Evolutionary conservation across 2,113 vertebrate genomes (phyloP).

Genomic region (Periophthalmus modestus): DNA sequence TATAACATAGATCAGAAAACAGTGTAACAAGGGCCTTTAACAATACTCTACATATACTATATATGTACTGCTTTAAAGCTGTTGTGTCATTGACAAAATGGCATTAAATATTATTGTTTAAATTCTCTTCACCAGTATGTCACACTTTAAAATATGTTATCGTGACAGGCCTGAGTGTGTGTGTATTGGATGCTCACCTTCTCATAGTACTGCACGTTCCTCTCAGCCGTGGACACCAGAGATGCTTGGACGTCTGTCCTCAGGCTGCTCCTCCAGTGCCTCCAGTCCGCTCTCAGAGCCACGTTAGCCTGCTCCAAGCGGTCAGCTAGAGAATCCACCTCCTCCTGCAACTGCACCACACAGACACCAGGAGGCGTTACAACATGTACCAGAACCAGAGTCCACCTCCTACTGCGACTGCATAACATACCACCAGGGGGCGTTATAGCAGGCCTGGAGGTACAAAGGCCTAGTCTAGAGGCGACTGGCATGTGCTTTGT

Average conservation of each 20-base stretch:
- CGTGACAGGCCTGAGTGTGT: too few relatives aligned
- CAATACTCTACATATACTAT: too few relatives aligned
- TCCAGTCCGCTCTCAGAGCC: slow-evolving; percentile 88
- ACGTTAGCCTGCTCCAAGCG: slow-evolving; percentile 88
- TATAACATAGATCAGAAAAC: too few relatives aligned
- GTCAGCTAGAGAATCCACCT: slow-evolving; percentile 88
- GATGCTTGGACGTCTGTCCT: slow-evolving; percentile 84
- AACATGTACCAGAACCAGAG: too few relatives aligned
- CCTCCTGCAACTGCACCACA: slow-evolving; percentile 81
- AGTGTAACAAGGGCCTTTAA: too few relatives aligned
- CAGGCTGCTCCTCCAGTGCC: slow-evolving; percentile 86
- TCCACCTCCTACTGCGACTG: slow-evolving; percentile 71
- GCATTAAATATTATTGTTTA: too few relatives aligned
- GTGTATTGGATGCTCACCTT: slow-evolving; percentile 75
- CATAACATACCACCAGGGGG: background rate
- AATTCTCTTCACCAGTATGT: too few relatives aligned
- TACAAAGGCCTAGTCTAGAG: too few relatives aligned
- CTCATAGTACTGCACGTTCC: slow-evolving; percentile 87
- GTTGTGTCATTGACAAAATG: too few relatives aligned
- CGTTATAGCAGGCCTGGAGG: background rate
- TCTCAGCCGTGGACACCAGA: slow-evolving; percentile 82
- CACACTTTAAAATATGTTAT: too few relatives aligned
- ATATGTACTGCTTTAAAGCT: too few relatives aligned
- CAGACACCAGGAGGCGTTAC: background rate
- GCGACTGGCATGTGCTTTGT: too few relatives aligned